Base-by-base conservation (phyloP, 2,888 invertebrate genomes). In the Tinea trinotella region DNA sequence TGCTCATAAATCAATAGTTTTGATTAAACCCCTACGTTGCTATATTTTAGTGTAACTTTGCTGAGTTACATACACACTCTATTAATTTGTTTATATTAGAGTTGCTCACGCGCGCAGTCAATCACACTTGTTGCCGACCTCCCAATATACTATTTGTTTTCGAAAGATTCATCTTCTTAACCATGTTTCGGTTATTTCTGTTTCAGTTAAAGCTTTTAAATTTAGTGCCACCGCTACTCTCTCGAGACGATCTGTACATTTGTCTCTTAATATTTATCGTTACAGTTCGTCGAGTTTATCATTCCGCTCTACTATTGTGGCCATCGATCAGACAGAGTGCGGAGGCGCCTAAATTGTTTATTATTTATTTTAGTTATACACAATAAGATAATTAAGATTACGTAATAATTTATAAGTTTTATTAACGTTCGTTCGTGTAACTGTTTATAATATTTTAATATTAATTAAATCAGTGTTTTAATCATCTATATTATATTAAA, bases 51-150 rank as follows among this genome's bases (percentile, higher is more conserved):
- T 4, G 40, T 40, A 13, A 30, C 13, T 40, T 15, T 40, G 40
- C 40, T 7, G 40, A 40, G 40, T 2, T 40, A 40, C 48, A 13
- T 40, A 40, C 48, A 13, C 13, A 22, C 74, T 77, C 81, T 80
- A 82, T 83, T 84, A 85, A 84, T 85, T 83, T 84, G 84, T 84
- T 85, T 84, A 83, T 83, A 84, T 84, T 84, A 84, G 79, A 78
- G 74, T 66, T 71, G 74, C 73, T 84, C 84, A 85, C 82, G 78
- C 82, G 84, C 79, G 84, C 84, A 82, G 79, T 84, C 84, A 76
- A 82, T 85, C 84, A 83, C 74, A 76, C 76, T 79, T 81, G 83
- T 82, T 82, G 81, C 75, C 84, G 73, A 72, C 71, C 77, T 73
- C 74, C 80, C 84, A 78, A 82, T 83, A 74, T 75, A 74, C 84